Conservation (phyloP, 1,140 invertebrate species). For the Homalodisca vitripennis region DNA sequence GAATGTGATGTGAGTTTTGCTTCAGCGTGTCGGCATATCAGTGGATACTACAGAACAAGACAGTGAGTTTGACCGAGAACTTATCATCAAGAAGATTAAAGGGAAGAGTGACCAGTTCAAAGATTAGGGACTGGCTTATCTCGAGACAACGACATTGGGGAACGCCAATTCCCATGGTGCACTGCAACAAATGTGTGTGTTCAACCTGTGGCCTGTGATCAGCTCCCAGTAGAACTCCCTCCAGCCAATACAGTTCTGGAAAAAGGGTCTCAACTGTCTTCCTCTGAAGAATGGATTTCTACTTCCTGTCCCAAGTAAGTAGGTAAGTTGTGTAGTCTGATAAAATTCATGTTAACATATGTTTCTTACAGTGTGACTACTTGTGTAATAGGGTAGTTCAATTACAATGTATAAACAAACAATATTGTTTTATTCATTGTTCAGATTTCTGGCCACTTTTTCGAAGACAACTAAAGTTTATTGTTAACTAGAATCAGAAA, state of each 20-base stretch:
- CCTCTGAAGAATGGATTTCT: conserved; percentile 62
- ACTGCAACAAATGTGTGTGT: conserved; percentile 80
- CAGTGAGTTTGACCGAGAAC: not conserved
- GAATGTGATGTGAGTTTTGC: conserved; percentile 59
- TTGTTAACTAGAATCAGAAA: no score
- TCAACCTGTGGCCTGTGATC: conserved; percentile 71
- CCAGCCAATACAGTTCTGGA: conserved; percentile 42
- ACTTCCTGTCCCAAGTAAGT: conserved; percentile 70
- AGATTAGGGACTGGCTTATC: conserved; percentile 94
- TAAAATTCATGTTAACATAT: no score
- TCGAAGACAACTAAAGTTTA: no score
- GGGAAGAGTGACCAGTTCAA: conserved; percentile 62
- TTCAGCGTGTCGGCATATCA: conserved; percentile 48
- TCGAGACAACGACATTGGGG: conserved; percentile 98
- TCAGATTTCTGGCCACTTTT: no score
- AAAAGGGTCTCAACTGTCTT: conserved; percentile 50
- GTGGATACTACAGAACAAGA: not conserved
- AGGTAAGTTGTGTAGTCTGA: conserved; percentile 27
- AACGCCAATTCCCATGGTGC: conserved; percentile 96
- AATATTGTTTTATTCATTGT: no score
- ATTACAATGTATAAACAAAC: no score
- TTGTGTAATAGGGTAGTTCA: no score
- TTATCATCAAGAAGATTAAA: conserved; percentile 32
- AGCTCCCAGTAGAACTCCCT: conserved; percentile 81
- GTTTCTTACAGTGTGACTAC: no score